Evolutionary conservation across 2,113 vertebrate genomes (phyloP), one percentile per base, ranked within the genome.

Genomic region (Cyanocitta stelleri): DNA sequence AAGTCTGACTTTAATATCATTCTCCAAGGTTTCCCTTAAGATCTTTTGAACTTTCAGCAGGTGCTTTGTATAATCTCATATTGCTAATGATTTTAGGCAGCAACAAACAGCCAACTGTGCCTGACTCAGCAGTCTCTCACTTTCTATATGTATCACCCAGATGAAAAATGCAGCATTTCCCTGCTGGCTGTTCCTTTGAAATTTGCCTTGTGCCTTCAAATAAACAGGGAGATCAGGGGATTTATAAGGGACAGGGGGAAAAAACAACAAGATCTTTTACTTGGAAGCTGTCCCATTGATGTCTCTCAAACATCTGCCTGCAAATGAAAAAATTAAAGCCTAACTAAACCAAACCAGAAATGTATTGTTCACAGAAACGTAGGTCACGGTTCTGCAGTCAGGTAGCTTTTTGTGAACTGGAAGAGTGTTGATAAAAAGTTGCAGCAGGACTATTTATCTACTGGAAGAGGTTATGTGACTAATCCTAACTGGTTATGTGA

Each of bases 71-170:
- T 88, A 92, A 95, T 93, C 72, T 94, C 24, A 41, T 43, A 72
- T 30, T 77, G 48, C 35, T 96, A 92, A 95, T 90, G 64, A 67
- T 62, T 90, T 96, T 68, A 90, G 64, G 55, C 88, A 94, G 66
- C 1, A 20, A 82, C 77, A 91, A 94, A 95, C 66, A 93, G 79
- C 55, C 89, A 90, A 87, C 46, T 51, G 62, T 41, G 51, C 61
- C 90, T 84, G 72, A 91, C 74, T 96, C 90, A 82, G 87, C 90
- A 86, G 85, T 78, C 79, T 85, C 87, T 97, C 91, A 76, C 81
- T 80, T 94, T 59, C 82, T 88, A 7, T 85, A 55, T 30, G 21
- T 48, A 84, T 81, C 88, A 91, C 16, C 44, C 51, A 49, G 58
- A 49, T 27, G 29, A 86, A 92, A 96, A 94, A 64, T 43, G 41